Evolutionary conservation across 23 tunicate genomes (phyloP).

Genomic region (Corella eumyota): DNA sequence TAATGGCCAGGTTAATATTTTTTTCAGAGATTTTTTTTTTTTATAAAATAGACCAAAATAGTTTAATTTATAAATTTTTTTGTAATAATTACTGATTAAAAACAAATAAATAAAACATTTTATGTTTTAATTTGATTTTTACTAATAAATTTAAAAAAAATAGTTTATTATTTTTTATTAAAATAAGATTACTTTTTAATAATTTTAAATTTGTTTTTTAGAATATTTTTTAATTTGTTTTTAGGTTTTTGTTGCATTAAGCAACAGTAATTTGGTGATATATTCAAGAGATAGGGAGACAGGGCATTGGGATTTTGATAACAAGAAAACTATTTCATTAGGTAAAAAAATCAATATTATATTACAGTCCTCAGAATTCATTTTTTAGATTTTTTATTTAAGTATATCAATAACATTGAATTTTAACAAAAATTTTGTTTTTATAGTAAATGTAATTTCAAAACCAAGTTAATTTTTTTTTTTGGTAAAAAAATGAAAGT

Average conservation of each 20-base stretch:
- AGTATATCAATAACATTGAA: too few relatives aligned
- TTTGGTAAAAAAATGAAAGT: too few relatives aligned
- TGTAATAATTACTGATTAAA: background rate
- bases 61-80: background rate
- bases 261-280: constrained; percentile 69
- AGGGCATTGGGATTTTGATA: constrained; percentile 71
- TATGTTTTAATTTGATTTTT: background rate
- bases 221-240: too few relatives aligned
- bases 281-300: constrained; percentile 37
- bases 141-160: too few relatives aligned
- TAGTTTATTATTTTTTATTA: too few relatives aligned
- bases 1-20: constrained; percentile 51
- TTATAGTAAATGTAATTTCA: too few relatives aligned
- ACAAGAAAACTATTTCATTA: constrained; percentile 28
- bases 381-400: too few relatives aligned
- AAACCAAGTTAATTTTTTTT: too few relatives aligned
- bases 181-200: too few relatives aligned
- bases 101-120: background rate
- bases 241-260: constrained; percentile 77
- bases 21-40: background rate
- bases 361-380: too few relatives aligned
- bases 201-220: too few relatives aligned
- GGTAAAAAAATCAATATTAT: constrained; percentile 13
- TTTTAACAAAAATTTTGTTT: too few relatives aligned
- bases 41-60: background rate